phyloP scores from a whole-genome alignment of 2,113 vertebrate species.

The Thryonomys swinderianus region DNA sequence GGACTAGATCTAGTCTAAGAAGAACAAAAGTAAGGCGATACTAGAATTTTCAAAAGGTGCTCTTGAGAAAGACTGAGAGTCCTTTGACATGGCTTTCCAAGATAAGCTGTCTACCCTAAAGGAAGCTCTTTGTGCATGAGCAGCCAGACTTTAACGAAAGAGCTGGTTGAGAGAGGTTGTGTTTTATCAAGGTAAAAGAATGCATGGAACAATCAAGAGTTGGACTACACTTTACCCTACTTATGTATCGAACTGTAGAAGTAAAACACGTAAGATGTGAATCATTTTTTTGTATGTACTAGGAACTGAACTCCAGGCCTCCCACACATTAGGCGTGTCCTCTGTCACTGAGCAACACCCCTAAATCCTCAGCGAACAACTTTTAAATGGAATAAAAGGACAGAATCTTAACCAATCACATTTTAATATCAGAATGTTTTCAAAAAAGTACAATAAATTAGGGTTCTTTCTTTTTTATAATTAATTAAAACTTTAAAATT shows the following conservation, averaged over 20 bases:
- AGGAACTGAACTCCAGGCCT: not conserved
- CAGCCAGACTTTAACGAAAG: not conserved
- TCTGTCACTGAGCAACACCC: not conserved
- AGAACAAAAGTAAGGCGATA: not conserved
- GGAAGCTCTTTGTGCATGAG: not conserved
- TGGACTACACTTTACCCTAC: not conserved
- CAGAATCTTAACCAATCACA: not conserved
- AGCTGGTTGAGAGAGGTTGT: fast-evolving
- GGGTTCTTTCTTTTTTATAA: conserved; percentile 26
- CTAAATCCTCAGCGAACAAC: not conserved
- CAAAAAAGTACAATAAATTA: conserved; percentile 40
- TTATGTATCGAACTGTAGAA: not conserved
- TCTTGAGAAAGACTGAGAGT: not conserved
- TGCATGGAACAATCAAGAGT: not conserved
- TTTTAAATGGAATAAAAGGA: not conserved
- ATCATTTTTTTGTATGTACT: not conserved
- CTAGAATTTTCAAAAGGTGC: not conserved
- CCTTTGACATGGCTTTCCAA: not conserved
- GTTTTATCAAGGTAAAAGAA: not conserved
- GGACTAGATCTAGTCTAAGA: not conserved
- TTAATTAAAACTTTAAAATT: conserved; percentile 69
- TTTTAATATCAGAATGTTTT: not conserved
- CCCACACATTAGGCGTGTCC: fast-evolving
- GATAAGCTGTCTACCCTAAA: not conserved
- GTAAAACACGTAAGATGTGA: not conserved